phyloP scores from a whole-genome alignment of 1,140 invertebrate genomes.

The Chelonus insularis region DNA sequence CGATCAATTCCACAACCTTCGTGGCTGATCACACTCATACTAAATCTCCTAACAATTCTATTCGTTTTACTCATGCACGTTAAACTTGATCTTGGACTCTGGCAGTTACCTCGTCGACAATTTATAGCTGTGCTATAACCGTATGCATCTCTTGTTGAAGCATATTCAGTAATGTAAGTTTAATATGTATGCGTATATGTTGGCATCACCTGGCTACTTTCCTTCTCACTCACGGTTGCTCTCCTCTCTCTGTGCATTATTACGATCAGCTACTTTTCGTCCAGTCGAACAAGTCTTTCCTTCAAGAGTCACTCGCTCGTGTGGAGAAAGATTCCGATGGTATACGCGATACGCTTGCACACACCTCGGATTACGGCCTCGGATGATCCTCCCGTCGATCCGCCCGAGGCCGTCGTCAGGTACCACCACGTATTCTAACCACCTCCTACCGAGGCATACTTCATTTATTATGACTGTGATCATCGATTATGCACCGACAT shows the following conservation, averaged over 20 bases:
- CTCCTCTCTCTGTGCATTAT: slow-evolving; percentile 11
- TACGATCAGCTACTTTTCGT: slow-evolving; percentile 23
- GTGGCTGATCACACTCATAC: background rate
- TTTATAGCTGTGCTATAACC: background rate
- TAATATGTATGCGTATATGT: background rate
- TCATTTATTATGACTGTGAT: slow-evolving; percentile 61
- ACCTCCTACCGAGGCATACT: slow-evolving; percentile 51
- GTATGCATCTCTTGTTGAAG: slow-evolving; percentile 36
- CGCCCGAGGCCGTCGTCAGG: slow-evolving; percentile 55
- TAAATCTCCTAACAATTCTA: slow-evolving; percentile 1
- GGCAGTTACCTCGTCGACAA: slow-evolving; percentile 16
- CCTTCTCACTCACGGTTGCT: slow-evolving; percentile 28
- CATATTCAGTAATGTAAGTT: no score
- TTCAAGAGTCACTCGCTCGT: background rate
- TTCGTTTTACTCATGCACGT: background rate
- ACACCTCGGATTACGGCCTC: slow-evolving; percentile 55
- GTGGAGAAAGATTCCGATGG: slow-evolving; percentile 50
- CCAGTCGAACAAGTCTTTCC: slow-evolving; percentile 6
- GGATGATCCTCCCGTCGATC: slow-evolving; percentile 54
- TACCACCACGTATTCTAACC: slow-evolving; percentile 40
- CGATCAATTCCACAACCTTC: slow-evolving; percentile 46
- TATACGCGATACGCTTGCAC: slow-evolving; percentile 59
- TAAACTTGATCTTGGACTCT: background rate
- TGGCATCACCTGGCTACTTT: slow-evolving; percentile 26
- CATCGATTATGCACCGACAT: slow-evolving; percentile 58